phyloP scores from a whole-genome alignment of 2,888 invertebrate genomes.

The Strigamia maritima region DNA sequence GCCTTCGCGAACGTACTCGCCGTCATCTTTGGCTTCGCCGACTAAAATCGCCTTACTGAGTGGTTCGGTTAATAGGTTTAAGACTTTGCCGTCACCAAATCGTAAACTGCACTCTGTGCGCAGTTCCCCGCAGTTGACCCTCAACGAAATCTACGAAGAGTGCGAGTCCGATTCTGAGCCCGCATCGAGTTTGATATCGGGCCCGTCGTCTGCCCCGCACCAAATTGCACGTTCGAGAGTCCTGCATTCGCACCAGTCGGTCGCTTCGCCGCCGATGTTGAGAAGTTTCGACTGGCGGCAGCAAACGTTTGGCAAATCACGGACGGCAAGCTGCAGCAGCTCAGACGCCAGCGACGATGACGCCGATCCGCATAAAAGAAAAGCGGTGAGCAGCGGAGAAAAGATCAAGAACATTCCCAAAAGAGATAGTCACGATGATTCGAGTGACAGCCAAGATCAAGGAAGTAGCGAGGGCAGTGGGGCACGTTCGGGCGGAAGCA shows the following conservation, averaged over 20 bases:
- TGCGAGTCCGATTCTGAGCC: conserved; percentile 55
- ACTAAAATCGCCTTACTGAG: conserved; percentile 43
- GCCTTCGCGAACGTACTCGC: conserved; percentile 43
- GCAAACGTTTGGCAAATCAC: conserved; percentile 65
- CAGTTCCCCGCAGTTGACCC: conserved; percentile 57
- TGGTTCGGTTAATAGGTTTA: conserved; percentile 56
- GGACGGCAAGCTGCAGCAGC: conserved; percentile 87
- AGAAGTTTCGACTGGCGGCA: conserved; percentile 55
- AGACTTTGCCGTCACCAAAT: conserved; percentile 61
- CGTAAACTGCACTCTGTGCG: conserved; percentile 54
- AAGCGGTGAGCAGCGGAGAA: conserved; percentile 56
- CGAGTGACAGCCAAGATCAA: conserved; percentile 63
- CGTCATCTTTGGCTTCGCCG: conserved; percentile 42
- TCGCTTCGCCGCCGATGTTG: conserved; percentile 52
- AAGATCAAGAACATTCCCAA: conserved; percentile 63
- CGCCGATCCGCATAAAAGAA: conserved; percentile 72
- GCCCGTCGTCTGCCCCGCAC: conserved; percentile 44
- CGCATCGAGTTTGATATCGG: conserved; percentile 40
- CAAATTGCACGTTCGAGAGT: conserved; percentile 43
- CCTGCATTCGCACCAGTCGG: conserved; percentile 43
- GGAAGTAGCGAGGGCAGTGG: conserved; percentile 17
- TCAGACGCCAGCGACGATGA: conserved; percentile 83
- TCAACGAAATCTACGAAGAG: conserved; percentile 69
- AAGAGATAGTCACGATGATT: conserved; percentile 79
- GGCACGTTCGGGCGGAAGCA: not conserved